phyloP scores from a whole-genome alignment of 2,797 vertebrate species.

The Neosilurus mollespiculum region DNA sequence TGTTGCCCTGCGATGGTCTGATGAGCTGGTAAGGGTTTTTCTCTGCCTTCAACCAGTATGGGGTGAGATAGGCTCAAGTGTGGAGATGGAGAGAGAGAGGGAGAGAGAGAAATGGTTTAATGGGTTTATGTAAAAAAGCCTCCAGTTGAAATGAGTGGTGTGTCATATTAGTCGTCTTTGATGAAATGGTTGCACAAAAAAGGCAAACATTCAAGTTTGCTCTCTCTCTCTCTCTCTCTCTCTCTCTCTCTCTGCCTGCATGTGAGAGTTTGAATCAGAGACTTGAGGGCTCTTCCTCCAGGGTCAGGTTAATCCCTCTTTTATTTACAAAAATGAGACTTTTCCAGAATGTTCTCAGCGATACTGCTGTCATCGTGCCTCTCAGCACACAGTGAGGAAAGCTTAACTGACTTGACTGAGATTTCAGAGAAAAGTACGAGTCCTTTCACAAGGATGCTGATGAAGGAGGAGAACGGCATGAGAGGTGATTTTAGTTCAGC shows the following conservation, averaged over 20 bases:
- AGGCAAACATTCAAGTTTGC: constrained; percentile 34
- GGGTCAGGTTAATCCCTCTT: constrained; percentile 53
- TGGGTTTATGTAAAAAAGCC: constrained; percentile 48
- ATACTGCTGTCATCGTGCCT: constrained; percentile 38
- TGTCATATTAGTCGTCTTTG: constrained; percentile 45
- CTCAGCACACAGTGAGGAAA: constrained; percentile 26
- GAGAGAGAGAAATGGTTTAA: constrained; percentile 41
- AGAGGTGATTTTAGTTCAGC: constrained; percentile 54
- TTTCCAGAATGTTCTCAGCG: constrained; percentile 49
- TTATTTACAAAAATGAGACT: constrained; percentile 49
- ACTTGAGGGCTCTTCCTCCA: constrained; percentile 42
- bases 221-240: constrained; percentile 8
- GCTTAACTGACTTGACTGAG: constrained; percentile 53
- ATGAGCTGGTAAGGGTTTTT: too few relatives aligned
- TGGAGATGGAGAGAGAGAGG: neutral
- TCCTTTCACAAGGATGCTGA: constrained; percentile 3
- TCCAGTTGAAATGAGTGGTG: constrained; percentile 39
- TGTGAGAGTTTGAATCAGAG: constrained; percentile 38
- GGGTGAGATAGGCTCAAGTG: too few relatives aligned
- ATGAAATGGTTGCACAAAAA: constrained; percentile 25
- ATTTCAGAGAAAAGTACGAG: constrained; percentile 45
- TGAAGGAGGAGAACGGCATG: constrained; percentile 4
- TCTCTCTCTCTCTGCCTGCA: constrained; percentile 31
- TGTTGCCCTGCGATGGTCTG: too few relatives aligned
- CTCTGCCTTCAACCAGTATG: too few relatives aligned